Conservation (phyloP, 2,113 vertebrate species). For the Pelmatolapia mariae region DNA sequence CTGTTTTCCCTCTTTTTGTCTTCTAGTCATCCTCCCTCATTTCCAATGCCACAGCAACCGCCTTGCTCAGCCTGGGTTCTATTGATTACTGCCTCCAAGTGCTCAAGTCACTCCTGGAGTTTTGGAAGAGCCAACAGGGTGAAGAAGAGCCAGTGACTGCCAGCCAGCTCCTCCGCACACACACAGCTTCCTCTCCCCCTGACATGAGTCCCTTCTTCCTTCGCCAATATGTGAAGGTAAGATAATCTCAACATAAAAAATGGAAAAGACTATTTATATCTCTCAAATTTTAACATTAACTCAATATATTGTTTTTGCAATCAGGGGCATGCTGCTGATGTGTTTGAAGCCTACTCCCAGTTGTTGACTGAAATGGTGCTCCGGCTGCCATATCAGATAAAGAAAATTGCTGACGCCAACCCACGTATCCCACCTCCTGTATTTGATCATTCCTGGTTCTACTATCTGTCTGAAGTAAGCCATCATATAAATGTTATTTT, state of each 20-base stretch:
- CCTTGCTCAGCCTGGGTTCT: slow-evolving; percentile 89
- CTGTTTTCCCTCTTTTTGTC: slow-evolving; percentile 14
- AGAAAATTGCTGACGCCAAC: slow-evolving; percentile 95
- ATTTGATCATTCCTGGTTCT: slow-evolving; percentile 99
- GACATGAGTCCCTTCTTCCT: slow-evolving; percentile 99
- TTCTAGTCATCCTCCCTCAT: slow-evolving; percentile 92
- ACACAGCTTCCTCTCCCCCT: slow-evolving; percentile 90
- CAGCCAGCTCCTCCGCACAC: slow-evolving; percentile 93
- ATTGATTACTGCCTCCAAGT: slow-evolving; percentile 97
- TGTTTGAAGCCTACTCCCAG: slow-evolving; percentile 98
- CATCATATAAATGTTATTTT: neutral
- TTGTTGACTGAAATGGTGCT: slow-evolving; percentile 98
- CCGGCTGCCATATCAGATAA: slow-evolving; percentile 95
- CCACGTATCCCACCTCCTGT: slow-evolving; percentile 91
- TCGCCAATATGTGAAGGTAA: slow-evolving; percentile 96
- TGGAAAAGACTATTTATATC: neutral
- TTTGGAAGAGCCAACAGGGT: slow-evolving; percentile 95
- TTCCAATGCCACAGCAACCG: slow-evolving; percentile 94
- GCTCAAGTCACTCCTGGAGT: slow-evolving; percentile 92
- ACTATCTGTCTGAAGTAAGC: slow-evolving; percentile 92
- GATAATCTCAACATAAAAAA: neutral
- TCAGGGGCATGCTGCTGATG: slow-evolving; percentile 95
- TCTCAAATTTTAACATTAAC: neutral
- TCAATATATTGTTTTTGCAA: neutral
- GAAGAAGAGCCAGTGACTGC: slow-evolving; percentile 88